Conservation (phyloP, 2,113 vertebrate species). For the Cyphomyrus plagiostoma region DNA sequence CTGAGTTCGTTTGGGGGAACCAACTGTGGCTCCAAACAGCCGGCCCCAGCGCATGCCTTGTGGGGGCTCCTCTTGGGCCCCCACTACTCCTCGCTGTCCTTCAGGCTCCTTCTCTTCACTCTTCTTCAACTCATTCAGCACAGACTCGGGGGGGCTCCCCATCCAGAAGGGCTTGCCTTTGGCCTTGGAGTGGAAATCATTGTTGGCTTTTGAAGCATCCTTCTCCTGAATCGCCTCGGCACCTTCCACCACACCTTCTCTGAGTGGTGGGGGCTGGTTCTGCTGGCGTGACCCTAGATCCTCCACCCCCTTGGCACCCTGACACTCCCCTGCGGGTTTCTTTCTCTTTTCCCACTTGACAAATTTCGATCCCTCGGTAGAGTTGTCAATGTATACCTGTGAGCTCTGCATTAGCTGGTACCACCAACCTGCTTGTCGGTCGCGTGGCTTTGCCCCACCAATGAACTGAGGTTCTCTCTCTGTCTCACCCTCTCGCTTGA, state of each 20-base stretch:
- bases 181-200: conserved; percentile 36
- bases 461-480: conserved; percentile 34
- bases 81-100: conserved; percentile 28
- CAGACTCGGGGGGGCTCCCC: conserved; percentile 74
- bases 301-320: conserved; percentile 31
- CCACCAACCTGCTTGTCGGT: conserved; percentile 88
- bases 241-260: conserved; percentile 67
- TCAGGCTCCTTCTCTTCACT: conserved; percentile 55
- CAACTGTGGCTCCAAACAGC: conserved; percentile 57
- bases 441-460: conserved; percentile 48
- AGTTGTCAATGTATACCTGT: conserved; percentile 89
- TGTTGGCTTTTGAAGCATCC: conserved; percentile 33
- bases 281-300: conserved; percentile 42
- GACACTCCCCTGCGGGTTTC: conserved; percentile 29
- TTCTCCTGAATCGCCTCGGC: conserved; percentile 63
- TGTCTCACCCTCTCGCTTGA: conserved; percentile 33
- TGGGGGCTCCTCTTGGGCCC: conserved; percentile 47
- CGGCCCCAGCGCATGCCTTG: conserved; percentile 59
- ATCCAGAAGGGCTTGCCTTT: conserved; percentile 69
- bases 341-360: conserved; percentile 55
- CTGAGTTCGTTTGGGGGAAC: conserved; percentile 37
- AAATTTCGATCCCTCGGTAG: conserved; percentile 70
- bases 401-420: conserved; percentile 98
- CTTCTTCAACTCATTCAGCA: conserved; percentile 60
- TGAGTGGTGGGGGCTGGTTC: conserved; percentile 51